Percentiles rank a stretch among this genome's conserved stretches.
These are phyloP conservation scores for Athrips mouffetella DNA, from an alignment of 2,888 invertebrate genomes.

Conservation along the genomic window DNA sequence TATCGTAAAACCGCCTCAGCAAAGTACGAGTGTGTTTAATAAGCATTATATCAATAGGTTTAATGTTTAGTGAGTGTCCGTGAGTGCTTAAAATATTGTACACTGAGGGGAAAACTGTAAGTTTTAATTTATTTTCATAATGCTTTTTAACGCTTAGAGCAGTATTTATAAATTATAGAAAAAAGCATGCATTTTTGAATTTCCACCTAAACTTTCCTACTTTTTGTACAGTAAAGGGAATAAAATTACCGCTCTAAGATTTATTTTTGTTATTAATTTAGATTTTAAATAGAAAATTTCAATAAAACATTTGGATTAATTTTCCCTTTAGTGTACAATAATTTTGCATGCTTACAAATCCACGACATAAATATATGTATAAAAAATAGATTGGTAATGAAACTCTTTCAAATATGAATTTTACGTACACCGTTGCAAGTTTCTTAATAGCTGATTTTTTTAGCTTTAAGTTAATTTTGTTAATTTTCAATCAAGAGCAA, in stretches of 20 bases:
- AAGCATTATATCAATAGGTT: no score
- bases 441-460: no score
- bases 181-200: conserved; percentile 56
- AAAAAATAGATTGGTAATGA: background rate
- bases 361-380: background rate
- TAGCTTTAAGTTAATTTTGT: no score
- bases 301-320: conserved; percentile 20
- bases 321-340: conserved; percentile 79
- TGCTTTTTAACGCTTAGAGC: conserved; percentile 68
- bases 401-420: no score
- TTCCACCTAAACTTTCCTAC: conserved; percentile 27
- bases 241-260: conserved; percentile 69
- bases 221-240: conserved; percentile 75
- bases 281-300: conserved; percentile 22
- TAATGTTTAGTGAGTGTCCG: conserved; percentile 13
- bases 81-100: conserved; percentile 64
- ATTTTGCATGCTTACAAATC: conserved; percentile 47
- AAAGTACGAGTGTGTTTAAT: no score
- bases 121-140: conserved; percentile 53
- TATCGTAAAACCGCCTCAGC: conserved; percentile 4
- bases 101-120: conserved; percentile 77
- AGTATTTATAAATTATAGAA: conserved; percentile 44
- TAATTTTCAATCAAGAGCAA: no score
- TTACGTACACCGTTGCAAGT: no score
- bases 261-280: conserved; percentile 25